These are phyloP conservation scores for Cyanocitta stelleri DNA, from an alignment of 2,113 vertebrate genomes.

Conservation along the genomic window DNA sequence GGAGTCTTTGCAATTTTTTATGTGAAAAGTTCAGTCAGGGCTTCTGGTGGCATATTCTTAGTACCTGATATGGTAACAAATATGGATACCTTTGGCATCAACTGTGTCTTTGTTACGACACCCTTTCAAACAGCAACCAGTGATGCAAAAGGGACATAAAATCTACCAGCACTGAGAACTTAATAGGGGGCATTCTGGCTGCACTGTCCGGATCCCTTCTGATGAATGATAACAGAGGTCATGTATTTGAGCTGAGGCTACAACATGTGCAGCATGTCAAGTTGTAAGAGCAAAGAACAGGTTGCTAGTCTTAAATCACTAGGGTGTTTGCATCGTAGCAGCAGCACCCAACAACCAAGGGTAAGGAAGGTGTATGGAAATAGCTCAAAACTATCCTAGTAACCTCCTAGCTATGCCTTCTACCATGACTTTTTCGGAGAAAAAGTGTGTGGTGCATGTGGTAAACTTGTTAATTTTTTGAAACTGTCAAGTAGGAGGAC, in stretches of 20 bases:
- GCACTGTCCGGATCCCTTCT: background rate
- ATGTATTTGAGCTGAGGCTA: background rate
- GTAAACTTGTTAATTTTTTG: background rate
- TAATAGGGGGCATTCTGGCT: background rate
- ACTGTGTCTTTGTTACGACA: fast-evolving
- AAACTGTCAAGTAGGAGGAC: background rate
- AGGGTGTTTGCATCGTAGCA: background rate
- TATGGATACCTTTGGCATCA: background rate
- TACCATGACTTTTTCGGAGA: background rate
- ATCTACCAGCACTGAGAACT: background rate
- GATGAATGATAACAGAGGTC: background rate
- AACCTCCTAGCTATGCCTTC: background rate
- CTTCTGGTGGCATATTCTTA: background rate
- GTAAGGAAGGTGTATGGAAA: background rate
- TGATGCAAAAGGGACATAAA: background rate
- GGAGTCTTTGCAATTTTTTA: background rate
- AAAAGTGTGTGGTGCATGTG: background rate
- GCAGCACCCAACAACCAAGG: background rate
- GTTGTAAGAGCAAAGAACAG: background rate
- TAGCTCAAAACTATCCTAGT: background rate
- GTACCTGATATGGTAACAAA: background rate
- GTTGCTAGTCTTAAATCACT: background rate
- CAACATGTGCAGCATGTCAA: background rate
- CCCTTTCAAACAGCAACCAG: background rate
- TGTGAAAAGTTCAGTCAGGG: background rate